Conservation (phyloP, 1,140 invertebrate genomes). For the Caenorhabditis tropicalis region DNA sequence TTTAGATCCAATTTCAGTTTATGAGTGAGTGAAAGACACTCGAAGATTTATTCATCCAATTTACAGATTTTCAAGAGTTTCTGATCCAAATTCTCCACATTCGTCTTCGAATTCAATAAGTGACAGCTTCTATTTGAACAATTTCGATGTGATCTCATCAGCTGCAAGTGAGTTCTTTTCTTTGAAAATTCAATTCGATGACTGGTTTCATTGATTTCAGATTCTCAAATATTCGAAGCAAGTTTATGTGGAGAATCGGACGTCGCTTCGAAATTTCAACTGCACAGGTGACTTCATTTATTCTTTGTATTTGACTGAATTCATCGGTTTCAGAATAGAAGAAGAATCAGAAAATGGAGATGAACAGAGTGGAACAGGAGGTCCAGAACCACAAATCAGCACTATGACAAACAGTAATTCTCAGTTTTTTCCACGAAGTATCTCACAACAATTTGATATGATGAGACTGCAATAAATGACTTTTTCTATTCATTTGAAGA, state of each 20-base stretch:
- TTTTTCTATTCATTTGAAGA: not conserved
- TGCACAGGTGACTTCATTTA: not conserved
- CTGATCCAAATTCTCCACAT: conserved; percentile 55
- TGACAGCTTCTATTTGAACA: conserved; percentile 59
- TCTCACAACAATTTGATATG: conserved; percentile 40
- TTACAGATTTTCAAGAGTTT: conserved; percentile 55
- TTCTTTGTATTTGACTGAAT: not conserved
- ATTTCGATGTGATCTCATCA: conserved; percentile 49
- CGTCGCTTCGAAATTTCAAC: not conserved
- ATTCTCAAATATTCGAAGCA: conserved; percentile 27
- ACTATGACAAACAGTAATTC: conserved; percentile 2
- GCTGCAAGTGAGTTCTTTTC: conserved; percentile 3
- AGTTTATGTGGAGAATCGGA: conserved; percentile 26
- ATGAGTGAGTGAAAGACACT: not conserved
- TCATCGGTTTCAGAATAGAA: not conserved
- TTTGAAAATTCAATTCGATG: not conserved
- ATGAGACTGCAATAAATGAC: conserved; percentile 15
- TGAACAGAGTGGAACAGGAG: conserved; percentile 6
- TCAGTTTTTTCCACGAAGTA: conserved; percentile 31
- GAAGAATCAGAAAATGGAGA: conserved; percentile 28
- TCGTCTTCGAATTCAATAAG: conserved; percentile 62
- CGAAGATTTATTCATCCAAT: not conserved
- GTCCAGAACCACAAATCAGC: not conserved
- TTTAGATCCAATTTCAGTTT: conserved; percentile 7
- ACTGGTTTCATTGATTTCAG: not conserved